These are phyloP conservation scores for Drosophila demipolita DNA, from an alignment of 2,888 invertebrate species.

Conservation along the genomic window DNA sequence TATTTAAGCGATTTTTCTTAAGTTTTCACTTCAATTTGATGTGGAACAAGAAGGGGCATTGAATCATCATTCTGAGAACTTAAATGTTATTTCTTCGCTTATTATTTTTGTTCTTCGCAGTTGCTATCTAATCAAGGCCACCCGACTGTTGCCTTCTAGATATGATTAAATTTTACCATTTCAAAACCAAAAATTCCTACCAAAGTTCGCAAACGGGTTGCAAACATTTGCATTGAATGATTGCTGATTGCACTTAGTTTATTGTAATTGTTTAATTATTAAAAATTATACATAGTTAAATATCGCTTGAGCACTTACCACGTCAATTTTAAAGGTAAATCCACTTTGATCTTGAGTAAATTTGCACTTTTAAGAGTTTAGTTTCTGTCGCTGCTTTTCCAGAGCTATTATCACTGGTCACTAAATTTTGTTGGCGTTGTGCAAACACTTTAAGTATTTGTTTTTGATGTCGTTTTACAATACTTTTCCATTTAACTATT, in stretches of 20 bases:
- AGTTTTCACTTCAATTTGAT: neutral
- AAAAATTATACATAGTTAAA: neutral
- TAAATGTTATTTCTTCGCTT: neutral
- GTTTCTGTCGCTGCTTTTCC: neutral
- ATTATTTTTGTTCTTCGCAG: slow-evolving; percentile 7
- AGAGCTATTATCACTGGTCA: slow-evolving; percentile 22
- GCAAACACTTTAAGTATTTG: slow-evolving; percentile 32
- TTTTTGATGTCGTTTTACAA: slow-evolving; percentile 22
- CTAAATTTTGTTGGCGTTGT: slow-evolving; percentile 25
- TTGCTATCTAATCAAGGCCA: slow-evolving; percentile 47
- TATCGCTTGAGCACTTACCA: slow-evolving; percentile 31
- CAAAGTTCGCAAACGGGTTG: neutral
- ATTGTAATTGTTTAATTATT: neutral
- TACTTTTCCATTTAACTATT: slow-evolving; percentile 24
- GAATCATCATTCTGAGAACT: neutral
- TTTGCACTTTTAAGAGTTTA: slow-evolving; percentile 21
- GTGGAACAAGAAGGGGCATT: slow-evolving; percentile 2
- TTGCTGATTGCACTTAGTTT: neutral
- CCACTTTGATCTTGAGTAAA: slow-evolving; percentile 27
- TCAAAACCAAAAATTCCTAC: neutral
- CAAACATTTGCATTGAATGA: neutral
- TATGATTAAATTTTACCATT: slow-evolving; percentile 24
- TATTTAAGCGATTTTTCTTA: neutral
- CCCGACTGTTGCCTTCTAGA: slow-evolving; percentile 17
- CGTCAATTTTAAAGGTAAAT: slow-evolving; percentile 17